A percentile compares a stretch with the other conserved stretches of the same genome.
Conservation (phyloP, 2,113 vertebrate genomes). For the Myiopsitta monachus region DNA sequence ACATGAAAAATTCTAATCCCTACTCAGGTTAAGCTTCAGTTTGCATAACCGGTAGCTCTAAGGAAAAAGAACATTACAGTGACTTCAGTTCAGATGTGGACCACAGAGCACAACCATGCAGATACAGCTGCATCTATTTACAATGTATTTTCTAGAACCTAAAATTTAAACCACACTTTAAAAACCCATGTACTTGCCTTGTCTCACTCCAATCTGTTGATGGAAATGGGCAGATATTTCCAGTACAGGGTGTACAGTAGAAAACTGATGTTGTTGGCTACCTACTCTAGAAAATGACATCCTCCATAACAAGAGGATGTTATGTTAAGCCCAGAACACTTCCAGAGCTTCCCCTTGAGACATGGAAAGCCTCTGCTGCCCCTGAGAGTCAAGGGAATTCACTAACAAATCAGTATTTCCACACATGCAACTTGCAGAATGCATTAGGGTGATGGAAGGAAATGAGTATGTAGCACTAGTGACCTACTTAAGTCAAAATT, state of each 20-base stretch:
- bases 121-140: not conserved
- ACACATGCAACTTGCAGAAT: too few species aligned
- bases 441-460: not conserved
- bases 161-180: not conserved
- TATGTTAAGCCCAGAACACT: not conserved
- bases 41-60: not conserved
- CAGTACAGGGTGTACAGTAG: fast-evolving
- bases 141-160: not conserved
- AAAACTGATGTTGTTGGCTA: not conserved
- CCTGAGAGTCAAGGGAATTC: not conserved
- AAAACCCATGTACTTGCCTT: not conserved
- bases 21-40: not conserved
- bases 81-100: not conserved
- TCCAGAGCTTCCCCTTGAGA: not conserved
- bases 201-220: fast-evolving
- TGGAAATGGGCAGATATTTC: fast-evolving
- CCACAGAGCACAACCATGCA: not conserved
- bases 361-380: not conserved
- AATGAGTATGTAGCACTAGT: fast-evolving
- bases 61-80: not conserved
- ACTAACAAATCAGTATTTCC: not conserved
- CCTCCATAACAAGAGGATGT: not conserved
- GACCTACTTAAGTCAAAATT: not conserved
- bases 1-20: not conserved
- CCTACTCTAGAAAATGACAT: not conserved